These are phyloP conservation scores for Drosophila jambulina DNA, from an alignment of 1,140 invertebrate genomes.

Conservation along the genomic window DNA sequence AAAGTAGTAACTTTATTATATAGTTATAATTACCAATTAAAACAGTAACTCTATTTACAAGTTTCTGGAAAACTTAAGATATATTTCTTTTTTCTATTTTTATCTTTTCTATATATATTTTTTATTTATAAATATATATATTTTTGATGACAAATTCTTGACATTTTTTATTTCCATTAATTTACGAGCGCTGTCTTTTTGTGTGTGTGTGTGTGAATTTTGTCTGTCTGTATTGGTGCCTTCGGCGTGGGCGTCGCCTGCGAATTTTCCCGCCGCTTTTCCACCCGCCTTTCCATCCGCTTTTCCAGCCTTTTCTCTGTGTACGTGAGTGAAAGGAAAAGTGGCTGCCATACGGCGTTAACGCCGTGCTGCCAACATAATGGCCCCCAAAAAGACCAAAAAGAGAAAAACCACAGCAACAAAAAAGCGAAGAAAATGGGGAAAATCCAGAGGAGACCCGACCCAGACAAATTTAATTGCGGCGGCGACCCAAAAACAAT, in stretches of 20 bases:
- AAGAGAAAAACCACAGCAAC: background rate
- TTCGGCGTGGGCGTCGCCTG: slow-evolving; percentile 38
- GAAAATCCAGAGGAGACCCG: slow-evolving; percentile 1
- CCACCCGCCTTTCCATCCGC: background rate
- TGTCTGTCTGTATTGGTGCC: background rate
- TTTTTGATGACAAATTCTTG: slow-evolving; percentile 5
- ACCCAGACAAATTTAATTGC: slow-evolving; percentile 55
- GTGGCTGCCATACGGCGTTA: slow-evolving; percentile 29
- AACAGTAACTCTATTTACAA: background rate
- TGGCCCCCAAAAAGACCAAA: background rate
- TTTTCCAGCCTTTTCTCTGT: slow-evolving; percentile 1
- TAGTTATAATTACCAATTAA: background rate
- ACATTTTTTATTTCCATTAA: background rate
- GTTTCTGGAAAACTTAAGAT: background rate
- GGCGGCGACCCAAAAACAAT: slow-evolving; percentile 37
- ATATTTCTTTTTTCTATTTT: background rate
- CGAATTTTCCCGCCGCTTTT: slow-evolving; percentile 14
- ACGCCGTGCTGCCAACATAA: slow-evolving; percentile 25
- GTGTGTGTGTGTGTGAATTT: too few relatives aligned
- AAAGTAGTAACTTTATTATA: background rate
- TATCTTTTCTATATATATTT: background rate
- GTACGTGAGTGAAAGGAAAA: slow-evolving; percentile 53
- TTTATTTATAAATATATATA: background rate
- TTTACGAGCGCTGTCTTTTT: background rate
- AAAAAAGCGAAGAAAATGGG: slow-evolving; percentile 13